A percentile compares a stretch with the other conserved stretches of the same genome.
Evolutionary conservation across 2,113 vertebrate genomes (phyloP).

Genomic region (Excalfactoria chinensis): DNA sequence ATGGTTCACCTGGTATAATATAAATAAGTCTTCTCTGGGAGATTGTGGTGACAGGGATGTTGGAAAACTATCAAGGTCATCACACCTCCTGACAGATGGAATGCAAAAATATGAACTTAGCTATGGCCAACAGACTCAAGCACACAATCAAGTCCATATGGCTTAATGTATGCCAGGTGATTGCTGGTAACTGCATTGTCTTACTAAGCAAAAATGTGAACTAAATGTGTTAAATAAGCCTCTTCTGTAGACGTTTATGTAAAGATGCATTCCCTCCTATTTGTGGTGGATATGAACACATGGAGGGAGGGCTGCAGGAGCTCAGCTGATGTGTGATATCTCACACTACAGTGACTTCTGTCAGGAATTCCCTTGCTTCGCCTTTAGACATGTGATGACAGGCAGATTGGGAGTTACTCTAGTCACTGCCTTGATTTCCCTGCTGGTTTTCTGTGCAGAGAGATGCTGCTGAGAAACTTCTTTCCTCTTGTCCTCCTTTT

Average conservation of each 20-base stretch:
- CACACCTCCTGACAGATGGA: not conserved
- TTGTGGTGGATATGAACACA: not conserved
- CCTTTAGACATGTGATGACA: not conserved
- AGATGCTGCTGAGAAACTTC: not conserved
- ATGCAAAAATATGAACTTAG: not conserved
- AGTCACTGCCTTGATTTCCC: slow-evolving; percentile 36
- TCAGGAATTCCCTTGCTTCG: slow-evolving; percentile 36
- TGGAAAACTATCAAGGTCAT: slow-evolving; percentile 7
- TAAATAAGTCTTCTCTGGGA: not conserved
- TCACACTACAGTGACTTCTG: slow-evolving; percentile 43
- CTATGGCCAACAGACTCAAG: not conserved
- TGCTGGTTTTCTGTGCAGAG: slow-evolving; percentile 10
- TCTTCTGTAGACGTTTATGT: not conserved
- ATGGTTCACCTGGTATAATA: not conserved
- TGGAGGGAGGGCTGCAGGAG: not conserved
- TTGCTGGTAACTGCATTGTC: not conserved
- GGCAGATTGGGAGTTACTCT: not conserved
- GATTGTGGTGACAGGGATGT: not conserved
- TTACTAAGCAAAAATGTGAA: not conserved
- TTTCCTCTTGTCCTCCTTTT: not conserved
- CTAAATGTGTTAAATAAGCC: not conserved
- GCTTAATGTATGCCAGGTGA: not conserved
- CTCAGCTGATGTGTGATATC: not conserved
- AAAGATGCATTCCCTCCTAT: not conserved
- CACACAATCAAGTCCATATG: not conserved